Percentiles rank a stretch among this genome's conserved stretches.
These are phyloP conservation scores for Ceyx margarethae DNA, from an alignment of 2,113 vertebrate genomes.

Conservation along the genomic window DNA sequence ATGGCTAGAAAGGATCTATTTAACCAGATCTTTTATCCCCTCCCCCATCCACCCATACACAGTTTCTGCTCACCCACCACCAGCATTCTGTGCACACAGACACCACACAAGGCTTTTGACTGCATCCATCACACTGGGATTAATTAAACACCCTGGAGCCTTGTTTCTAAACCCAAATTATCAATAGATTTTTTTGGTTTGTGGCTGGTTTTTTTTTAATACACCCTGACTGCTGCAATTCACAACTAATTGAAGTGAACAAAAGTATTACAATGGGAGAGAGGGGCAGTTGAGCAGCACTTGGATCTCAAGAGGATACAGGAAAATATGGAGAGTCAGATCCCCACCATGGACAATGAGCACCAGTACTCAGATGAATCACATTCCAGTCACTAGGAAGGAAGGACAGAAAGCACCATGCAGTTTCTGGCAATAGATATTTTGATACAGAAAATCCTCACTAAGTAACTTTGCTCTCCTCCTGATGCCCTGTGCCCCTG, in stretches of 20 bases:
- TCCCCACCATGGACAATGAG: accelerated
- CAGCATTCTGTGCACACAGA: neutral
- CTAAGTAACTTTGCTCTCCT: neutral
- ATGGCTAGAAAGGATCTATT: neutral
- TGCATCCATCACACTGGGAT: neutral
- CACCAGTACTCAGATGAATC: neutral
- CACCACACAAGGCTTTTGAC: neutral
- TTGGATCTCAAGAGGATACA: neutral
- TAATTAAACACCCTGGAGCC: neutral
- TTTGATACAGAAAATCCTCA: neutral
- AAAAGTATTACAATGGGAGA: neutral
- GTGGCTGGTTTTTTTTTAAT: neutral
- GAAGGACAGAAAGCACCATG: neutral
- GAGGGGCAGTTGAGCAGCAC: neutral
- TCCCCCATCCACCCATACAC: neutral
- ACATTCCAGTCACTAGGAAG: neutral
- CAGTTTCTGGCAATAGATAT: neutral
- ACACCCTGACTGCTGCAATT: neutral
- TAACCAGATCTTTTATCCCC: slow-evolving; percentile 32
- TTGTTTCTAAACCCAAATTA: neutral
- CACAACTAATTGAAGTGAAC: neutral
- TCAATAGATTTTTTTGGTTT: neutral
- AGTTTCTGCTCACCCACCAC: neutral
- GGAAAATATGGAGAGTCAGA: neutral
- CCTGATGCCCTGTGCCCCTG: neutral